Conservation (phyloP, 2,797 vertebrate species). For the Melanotaenia pygmaea region DNA sequence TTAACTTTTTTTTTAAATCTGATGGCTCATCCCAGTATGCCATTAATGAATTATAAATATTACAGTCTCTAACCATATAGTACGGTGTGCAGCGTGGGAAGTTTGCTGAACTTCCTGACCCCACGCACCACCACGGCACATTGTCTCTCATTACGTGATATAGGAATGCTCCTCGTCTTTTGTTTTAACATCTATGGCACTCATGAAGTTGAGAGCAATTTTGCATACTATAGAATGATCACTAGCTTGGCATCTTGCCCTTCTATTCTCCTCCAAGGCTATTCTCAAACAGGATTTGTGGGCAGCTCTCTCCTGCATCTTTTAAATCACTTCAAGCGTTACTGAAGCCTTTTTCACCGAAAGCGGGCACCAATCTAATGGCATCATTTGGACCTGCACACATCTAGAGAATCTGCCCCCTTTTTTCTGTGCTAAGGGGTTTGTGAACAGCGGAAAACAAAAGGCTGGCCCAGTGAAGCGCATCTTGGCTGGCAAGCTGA, state of each 20-base stretch:
- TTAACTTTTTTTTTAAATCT: not conserved
- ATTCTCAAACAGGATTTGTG: slow-evolving; percentile 77
- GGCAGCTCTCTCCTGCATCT: slow-evolving; percentile 70
- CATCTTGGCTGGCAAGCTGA: slow-evolving; percentile 76
- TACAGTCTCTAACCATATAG: slow-evolving; percentile 32
- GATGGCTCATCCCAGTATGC: slow-evolving; percentile 38
- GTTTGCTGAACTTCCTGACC: slow-evolving; percentile 78
- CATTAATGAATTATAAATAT: slow-evolving; percentile 38
- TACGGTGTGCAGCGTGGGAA: slow-evolving; percentile 76
- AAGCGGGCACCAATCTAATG: slow-evolving; percentile 78
- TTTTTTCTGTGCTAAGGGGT: slow-evolving; percentile 65
- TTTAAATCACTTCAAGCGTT: slow-evolving; percentile 82
- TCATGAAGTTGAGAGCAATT: slow-evolving; percentile 74
- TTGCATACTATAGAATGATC: slow-evolving; percentile 77
- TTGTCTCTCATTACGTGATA: slow-evolving; percentile 75
- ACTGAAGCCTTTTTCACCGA: slow-evolving; percentile 73
- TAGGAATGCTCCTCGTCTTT: slow-evolving; percentile 75
- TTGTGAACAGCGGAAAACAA: slow-evolving; percentile 78
- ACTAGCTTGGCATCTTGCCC: slow-evolving; percentile 73
- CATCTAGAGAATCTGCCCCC: slow-evolving; percentile 71
- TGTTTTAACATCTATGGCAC: slow-evolving; percentile 76
- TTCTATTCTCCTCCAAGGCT: slow-evolving; percentile 68
- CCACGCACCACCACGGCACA: slow-evolving; percentile 66
- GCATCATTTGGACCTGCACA: slow-evolving; percentile 78
- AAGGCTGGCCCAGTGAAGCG: slow-evolving; percentile 77